phyloP scores from a whole-genome alignment of 2,113 vertebrate genomes.

The Notothenia coriiceps region DNA sequence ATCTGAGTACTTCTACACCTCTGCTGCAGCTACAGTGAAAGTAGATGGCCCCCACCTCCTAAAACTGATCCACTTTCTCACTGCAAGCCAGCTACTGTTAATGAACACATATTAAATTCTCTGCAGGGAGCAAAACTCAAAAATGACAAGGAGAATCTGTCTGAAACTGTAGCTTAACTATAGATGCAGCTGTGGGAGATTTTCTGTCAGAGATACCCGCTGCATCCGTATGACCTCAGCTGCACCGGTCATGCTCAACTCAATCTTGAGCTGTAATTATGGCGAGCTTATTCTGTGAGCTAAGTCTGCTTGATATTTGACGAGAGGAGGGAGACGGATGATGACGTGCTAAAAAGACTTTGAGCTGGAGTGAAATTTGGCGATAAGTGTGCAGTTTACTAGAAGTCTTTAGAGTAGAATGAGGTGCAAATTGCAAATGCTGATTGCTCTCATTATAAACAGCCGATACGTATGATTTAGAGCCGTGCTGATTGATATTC shows the following conservation, averaged over 20 bases:
- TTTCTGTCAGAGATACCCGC: constrained; percentile 28
- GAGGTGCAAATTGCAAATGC: neutral
- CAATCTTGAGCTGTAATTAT: constrained; percentile 9
- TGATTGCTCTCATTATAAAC: neutral
- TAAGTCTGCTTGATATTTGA: neutral
- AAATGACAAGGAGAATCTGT: constrained; percentile 78
- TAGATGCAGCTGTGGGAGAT: constrained; percentile 37
- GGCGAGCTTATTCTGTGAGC: neutral
- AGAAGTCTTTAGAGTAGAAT: neutral
- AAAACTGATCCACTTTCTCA: constrained; percentile 58
- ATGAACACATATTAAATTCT: constrained; percentile 76
- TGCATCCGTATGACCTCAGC: constrained; percentile 42
- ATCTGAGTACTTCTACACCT: no score
- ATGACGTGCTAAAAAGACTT: neutral
- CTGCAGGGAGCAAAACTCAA: constrained; percentile 75
- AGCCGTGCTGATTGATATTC: neutral
- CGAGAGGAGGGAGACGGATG: neutral
- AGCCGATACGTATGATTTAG: neutral
- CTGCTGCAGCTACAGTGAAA: neutral
- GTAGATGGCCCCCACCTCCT: constrained; percentile 47
- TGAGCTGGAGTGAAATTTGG: neutral
- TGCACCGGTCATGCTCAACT: constrained; percentile 24
- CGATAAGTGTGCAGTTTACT: neutral
- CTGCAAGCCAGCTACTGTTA: constrained; percentile 58
- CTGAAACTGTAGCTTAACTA: constrained; percentile 70